Evolutionary conservation across 2,113 vertebrate genomes (phyloP).

Genomic region (Anolis carolinensis): DNA sequence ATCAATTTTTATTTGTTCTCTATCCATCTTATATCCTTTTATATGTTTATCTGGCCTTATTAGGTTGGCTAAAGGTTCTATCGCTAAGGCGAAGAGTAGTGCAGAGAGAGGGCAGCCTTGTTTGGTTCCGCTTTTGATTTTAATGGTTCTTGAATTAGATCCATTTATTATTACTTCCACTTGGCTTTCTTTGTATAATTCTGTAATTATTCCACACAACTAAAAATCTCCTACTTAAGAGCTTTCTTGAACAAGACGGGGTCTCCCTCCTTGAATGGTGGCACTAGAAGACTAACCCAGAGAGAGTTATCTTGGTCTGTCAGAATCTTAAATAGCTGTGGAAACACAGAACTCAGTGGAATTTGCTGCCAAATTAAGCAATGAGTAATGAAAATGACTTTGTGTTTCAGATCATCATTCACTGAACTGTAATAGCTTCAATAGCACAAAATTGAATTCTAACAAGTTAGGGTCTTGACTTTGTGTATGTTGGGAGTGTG

Average conservation of each 20-base stretch:
- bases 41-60: no score
- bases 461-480: constrained; percentile 72
- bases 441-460: constrained; percentile 75
- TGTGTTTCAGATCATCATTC: constrained; percentile 75
- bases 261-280: background rate
- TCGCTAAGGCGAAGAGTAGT: no score
- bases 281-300: constrained; percentile 37
- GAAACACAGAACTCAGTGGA: constrained; percentile 69
- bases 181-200: no score
- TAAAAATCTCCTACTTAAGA: background rate
- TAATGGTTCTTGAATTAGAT: no score
- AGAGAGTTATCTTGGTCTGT: constrained; percentile 52
- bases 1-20: no score
- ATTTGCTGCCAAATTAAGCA: constrained; percentile 82
- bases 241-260: background rate
- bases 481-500: constrained; percentile 53
- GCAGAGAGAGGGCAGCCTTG: no score
- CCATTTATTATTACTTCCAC: no score
- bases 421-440: constrained; percentile 74
- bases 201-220: no score
- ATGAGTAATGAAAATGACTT: constrained; percentile 78
- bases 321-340: constrained; percentile 69
- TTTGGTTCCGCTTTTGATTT: no score
- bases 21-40: no score
- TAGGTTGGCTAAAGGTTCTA: no score